Evolutionary conservation across 2,888 invertebrate species (phyloP).

Genomic region (Danaus chrysippus): DNA sequence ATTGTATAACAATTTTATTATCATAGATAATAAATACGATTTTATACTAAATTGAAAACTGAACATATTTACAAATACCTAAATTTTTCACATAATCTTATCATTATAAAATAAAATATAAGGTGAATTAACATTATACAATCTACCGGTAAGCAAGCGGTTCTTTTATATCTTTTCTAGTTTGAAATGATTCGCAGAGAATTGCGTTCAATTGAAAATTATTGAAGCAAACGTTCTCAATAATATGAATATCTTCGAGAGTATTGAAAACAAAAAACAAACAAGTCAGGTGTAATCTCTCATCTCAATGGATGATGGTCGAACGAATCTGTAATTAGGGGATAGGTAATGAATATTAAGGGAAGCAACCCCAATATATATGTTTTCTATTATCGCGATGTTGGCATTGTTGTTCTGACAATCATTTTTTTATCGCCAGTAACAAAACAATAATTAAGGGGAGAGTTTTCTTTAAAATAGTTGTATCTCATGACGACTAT

Average conservation of each 20-base stretch:
- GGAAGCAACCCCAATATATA: constrained; percentile 55
- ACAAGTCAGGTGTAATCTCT: constrained; percentile 68
- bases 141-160: not conserved
- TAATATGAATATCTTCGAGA: constrained; percentile 68
- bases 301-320: constrained; percentile 54
- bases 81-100: too few species aligned
- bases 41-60: too few species aligned
- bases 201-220: constrained; percentile 57
- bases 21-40: too few species aligned
- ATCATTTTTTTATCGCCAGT: constrained; percentile 57
- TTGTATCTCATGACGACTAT: constrained; percentile 11
- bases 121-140: not conserved
- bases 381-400: constrained; percentile 39
- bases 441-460: constrained; percentile 39
- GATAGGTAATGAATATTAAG: constrained; percentile 73
- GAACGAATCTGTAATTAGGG: constrained; percentile 67
- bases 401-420: constrained; percentile 58
- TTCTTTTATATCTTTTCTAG: not conserved
- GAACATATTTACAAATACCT: too few species aligned
- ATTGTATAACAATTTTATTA: too few species aligned
- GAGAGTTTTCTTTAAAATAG: constrained; percentile 17
- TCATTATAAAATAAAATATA: not conserved
- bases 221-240: constrained; percentile 46
- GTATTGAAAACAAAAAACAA: constrained; percentile 60
- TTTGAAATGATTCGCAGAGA: constrained; percentile 34